These are phyloP conservation scores for Sciurus niger DNA, from an alignment of 2,113 vertebrate species.

Conservation along the genomic window DNA sequence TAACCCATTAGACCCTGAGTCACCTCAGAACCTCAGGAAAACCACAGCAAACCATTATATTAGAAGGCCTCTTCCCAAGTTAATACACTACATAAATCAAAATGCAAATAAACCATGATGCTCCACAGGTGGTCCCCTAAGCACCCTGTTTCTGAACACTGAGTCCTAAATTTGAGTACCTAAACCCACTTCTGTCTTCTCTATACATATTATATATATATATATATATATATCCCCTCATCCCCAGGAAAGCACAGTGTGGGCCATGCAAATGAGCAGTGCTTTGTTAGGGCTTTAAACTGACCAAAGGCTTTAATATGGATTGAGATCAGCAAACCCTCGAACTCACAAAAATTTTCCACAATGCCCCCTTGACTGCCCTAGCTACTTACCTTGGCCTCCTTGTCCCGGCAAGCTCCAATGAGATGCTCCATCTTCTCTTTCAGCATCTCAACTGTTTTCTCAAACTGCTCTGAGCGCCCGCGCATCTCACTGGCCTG, in stretches of 20 bases:
- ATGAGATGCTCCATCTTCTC: conserved; percentile 73
- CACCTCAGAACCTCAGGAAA: background rate
- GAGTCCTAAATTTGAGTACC: background rate
- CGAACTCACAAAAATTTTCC: background rate
- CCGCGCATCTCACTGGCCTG: conserved; percentile 79
- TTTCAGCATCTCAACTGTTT: conserved; percentile 48
- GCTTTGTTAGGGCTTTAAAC: background rate
- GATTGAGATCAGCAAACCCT: background rate
- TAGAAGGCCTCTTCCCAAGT: background rate
- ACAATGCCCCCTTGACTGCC: fast-evolving
- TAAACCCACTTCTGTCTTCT: background rate
- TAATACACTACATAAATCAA: background rate
- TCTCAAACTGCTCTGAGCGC: conserved; percentile 65
- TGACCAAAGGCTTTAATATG: background rate
- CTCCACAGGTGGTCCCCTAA: background rate
- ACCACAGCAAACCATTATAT: background rate
- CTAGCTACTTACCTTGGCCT: conserved; percentile 83
- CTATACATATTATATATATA: background rate
- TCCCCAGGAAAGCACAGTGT: background rate
- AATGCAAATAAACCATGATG: background rate
- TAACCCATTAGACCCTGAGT: background rate
- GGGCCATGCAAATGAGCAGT: background rate
- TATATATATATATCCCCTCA: background rate
- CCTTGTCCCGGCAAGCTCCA: conserved; percentile 84
- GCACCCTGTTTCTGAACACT: conserved; percentile 16